Conservation (phyloP, 2,888 invertebrate species). For the Drosophila acutilabella region DNA sequence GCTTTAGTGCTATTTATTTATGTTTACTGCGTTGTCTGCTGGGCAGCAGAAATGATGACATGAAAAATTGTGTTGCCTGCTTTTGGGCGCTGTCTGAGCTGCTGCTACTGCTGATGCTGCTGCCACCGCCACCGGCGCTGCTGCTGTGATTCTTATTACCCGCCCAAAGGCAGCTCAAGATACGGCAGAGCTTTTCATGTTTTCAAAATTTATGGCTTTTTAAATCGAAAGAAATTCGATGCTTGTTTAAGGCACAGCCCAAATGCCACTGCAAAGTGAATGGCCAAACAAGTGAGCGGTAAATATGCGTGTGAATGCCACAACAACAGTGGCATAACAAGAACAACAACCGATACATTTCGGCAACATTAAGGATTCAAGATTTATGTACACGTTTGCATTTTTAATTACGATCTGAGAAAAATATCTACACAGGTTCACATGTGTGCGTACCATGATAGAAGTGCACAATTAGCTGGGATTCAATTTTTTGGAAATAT, state of each 20-base stretch:
- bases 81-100: slow-evolving; percentile 55
- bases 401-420: slow-evolving; percentile 46
- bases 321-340: slow-evolving; percentile 3
- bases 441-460: background rate
- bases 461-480: background rate
- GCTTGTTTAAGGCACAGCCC: slow-evolving; percentile 61
- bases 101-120: slow-evolving; percentile 12
- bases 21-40: slow-evolving; percentile 62
- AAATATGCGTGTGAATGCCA: slow-evolving; percentile 24
- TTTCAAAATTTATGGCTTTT: slow-evolving; percentile 65
- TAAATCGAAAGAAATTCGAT: slow-evolving; percentile 76
- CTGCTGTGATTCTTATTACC: slow-evolving; percentile 47
- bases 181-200: slow-evolving; percentile 36
- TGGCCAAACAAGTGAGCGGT: slow-evolving; percentile 16
- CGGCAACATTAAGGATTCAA: slow-evolving; percentile 41
- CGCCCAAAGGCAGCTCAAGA: slow-evolving; percentile 32
- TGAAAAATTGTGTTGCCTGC: slow-evolving; percentile 73
- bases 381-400: slow-evolving; percentile 64
- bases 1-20: slow-evolving; percentile 71
- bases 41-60: slow-evolving; percentile 70
- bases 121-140: slow-evolving; percentile 16
- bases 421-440: slow-evolving; percentile 6
- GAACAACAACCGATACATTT: slow-evolving; percentile 8
- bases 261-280: slow-evolving; percentile 37
- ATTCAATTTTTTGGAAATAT: background rate